Base-by-base conservation (phyloP, 2,113 vertebrate genomes). In the Oxyruncus cristatus region DNA sequence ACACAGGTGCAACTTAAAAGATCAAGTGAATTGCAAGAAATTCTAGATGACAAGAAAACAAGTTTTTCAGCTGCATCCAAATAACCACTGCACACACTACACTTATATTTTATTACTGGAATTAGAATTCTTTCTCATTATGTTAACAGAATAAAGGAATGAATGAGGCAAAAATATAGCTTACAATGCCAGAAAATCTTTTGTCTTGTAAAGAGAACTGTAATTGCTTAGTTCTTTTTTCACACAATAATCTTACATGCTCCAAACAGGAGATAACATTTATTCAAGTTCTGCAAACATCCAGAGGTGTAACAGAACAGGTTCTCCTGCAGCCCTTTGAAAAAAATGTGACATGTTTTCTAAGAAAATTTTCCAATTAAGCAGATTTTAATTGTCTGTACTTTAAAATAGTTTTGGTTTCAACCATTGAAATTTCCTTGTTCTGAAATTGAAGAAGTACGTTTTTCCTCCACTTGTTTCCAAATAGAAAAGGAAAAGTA, bases 121-220 rank as follows among this genome's bases (percentile, higher is more conserved):
- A 96, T 96, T 94, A 84, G 67, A 93, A 88, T 88, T 82, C 30
- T 58, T 32, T 79, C 53, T 80, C 88, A 86, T 92, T 96, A 88
- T 22, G 24, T 61, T 86, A 77, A 55, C 8, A 59, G 74, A 83
- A 68, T n/a, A 92, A 90, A 93, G 18, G 50, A 88, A 94, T 0
- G 3, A 92, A 76, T 32, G 55, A 65, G 50, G 41, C 12, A 94
- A 93, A 93, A 92, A 94, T 74, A 76, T 1, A 95, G 82, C 42
- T 92, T 84, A 83, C 44, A 88, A 52, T 32, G 68, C 14, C 1
- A 4, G 73, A 94, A 92, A 88, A 49, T 21, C 59, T 92, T 93
- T 67, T 84, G 72, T 88, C 78, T 74, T 86, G 12, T 55, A 74
- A 93, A 75, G 12, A 85, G 75, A 85, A 83, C 16, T 35, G 12